Conservation (phyloP, 2,797 vertebrate species). For the Novumbra hubbsi region DNA sequence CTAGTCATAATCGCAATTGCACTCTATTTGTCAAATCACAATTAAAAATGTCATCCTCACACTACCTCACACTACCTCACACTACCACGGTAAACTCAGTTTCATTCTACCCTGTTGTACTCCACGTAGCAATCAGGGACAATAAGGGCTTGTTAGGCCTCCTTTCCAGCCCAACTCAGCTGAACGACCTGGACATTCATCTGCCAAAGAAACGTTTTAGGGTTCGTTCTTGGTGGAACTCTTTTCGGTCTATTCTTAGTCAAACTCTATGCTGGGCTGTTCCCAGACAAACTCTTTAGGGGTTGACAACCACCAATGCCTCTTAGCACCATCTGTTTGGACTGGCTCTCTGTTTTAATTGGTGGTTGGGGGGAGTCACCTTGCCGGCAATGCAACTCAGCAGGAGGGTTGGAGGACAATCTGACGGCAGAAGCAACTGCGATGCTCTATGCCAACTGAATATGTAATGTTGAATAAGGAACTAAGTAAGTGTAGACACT, state of each 20-base stretch:
- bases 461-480: not conserved
- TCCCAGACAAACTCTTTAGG: too few species aligned
- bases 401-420: not conserved
- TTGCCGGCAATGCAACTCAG: too few species aligned
- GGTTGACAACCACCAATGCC: slow-evolving; percentile 60
- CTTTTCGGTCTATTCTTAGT: slow-evolving; percentile 39
- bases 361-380: slow-evolving; percentile 24
- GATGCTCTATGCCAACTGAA: not conserved
- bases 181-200: slow-evolving; percentile 38
- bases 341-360: slow-evolving; percentile 62
- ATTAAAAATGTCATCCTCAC: too few species aligned
- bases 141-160: slow-evolving; percentile 2
- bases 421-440: not conserved
- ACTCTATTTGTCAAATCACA: too few species aligned
- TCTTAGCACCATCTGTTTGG: slow-evolving; percentile 64
- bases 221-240: slow-evolving; percentile 42
- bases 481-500: not conserved
- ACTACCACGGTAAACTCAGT: not conserved
- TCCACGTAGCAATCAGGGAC: not conserved
- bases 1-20: too few species aligned
- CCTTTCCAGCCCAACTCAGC: slow-evolving; percentile 35
- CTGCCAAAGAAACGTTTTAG: slow-evolving; percentile 36
- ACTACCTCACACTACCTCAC: too few species aligned
- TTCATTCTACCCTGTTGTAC: not conserved
- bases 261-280: slow-evolving; percentile 44